Evolutionary conservation across 2,888 invertebrate genomes (phyloP).

Genomic region (Argyra leucocephala): DNA sequence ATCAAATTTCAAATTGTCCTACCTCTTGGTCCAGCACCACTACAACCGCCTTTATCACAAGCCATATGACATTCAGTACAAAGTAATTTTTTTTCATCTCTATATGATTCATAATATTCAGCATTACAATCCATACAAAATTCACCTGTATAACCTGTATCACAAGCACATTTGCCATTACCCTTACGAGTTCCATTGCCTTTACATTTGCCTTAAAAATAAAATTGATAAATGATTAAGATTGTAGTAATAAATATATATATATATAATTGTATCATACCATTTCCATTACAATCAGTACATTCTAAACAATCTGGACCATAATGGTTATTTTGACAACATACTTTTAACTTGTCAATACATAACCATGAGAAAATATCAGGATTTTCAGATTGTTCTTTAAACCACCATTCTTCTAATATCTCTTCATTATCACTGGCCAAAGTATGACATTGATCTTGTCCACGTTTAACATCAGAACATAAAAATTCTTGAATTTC

Average conservation of each 20-base stretch:
- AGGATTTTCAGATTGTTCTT: slow-evolving; percentile 48
- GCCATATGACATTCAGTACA: slow-evolving; percentile 72
- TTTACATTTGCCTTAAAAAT: slow-evolving; percentile 46
- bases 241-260: neutral
- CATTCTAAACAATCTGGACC: slow-evolving; percentile 76
- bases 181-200: slow-evolving; percentile 90
- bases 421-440: slow-evolving; percentile 72
- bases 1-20: slow-evolving; percentile 11
- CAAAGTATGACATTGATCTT: slow-evolving; percentile 72
- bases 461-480: slow-evolving; percentile 59
- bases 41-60: slow-evolving; percentile 67
- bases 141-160: slow-evolving; percentile 69
- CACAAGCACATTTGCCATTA: slow-evolving; percentile 81
- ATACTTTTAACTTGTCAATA: slow-evolving; percentile 62
- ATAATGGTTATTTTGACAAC: slow-evolving; percentile 77
- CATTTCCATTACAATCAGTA: slow-evolving; percentile 72
- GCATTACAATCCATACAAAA: slow-evolving; percentile 67
- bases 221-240: neutral
- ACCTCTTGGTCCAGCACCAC: slow-evolving; percentile 60
- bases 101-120: slow-evolving; percentile 65
- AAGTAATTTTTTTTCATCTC: slow-evolving; percentile 61
- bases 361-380: slow-evolving; percentile 69
- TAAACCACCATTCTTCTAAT: slow-evolving; percentile 84
- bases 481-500: slow-evolving; percentile 87
- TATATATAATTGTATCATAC: slow-evolving; percentile 21